Evolutionary conservation across 2,113 vertebrate species (phyloP).

Genomic region (Mustela nigripes): DNA sequence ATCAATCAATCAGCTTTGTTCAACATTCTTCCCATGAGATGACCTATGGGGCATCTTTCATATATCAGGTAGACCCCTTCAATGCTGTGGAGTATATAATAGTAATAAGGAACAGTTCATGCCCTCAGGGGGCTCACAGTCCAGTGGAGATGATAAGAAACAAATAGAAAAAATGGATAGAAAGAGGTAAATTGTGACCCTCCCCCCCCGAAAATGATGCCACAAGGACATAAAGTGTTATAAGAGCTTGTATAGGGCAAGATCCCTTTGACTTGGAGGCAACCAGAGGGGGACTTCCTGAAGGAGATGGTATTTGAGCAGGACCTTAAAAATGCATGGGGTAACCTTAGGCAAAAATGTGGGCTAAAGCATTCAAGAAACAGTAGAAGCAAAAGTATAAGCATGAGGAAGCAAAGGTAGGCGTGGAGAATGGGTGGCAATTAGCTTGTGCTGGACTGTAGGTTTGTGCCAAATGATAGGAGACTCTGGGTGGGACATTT

Average conservation of each 20-base stretch:
- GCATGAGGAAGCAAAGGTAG: not conserved
- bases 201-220: not conserved
- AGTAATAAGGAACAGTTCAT: not conserved
- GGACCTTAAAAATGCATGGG: not conserved
- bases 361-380: not conserved
- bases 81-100: not conserved
- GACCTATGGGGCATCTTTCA: not conserved
- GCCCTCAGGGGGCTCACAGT: not conserved
- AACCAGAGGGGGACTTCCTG: not conserved
- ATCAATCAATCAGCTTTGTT: not conserved
- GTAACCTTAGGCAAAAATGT: not conserved
- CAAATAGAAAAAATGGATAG: not conserved
- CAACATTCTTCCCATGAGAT: not conserved
- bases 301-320: not conserved
- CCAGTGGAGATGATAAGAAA: not conserved
- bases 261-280: not conserved
- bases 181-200: not conserved
- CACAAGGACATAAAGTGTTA: not conserved
- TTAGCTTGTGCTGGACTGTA: not conserved
- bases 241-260: not conserved
- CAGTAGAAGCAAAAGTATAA: not conserved
- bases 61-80: not conserved
- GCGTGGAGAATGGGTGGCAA: not conserved
- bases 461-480: not conserved
- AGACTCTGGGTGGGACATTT: not conserved